Evolutionary conservation across 2,888 invertebrate genomes (phyloP).

Genomic region (Trypoxylon attenuatum): DNA sequence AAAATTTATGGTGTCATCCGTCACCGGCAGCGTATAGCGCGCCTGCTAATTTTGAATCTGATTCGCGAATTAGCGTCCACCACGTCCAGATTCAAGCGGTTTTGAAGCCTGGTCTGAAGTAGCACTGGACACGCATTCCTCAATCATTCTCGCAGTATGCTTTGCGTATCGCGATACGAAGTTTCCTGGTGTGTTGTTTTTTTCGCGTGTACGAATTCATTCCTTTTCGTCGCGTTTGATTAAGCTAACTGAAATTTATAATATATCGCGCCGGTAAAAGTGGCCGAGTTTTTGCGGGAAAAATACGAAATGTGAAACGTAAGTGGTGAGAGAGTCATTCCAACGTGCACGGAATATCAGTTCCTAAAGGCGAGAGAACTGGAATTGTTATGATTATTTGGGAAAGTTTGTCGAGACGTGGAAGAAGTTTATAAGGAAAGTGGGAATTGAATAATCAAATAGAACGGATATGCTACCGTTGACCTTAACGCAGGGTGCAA

Average conservation of each 20-base stretch:
- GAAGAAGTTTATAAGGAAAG: slow-evolving; percentile 2
- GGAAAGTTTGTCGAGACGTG: slow-evolving; percentile 1
- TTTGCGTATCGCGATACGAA: not conserved
- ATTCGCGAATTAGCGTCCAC: slow-evolving; percentile 48
- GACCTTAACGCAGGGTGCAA: slow-evolving; percentile 1
- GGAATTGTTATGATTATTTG: not conserved
- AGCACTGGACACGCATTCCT: not conserved
- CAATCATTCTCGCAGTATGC: not conserved
- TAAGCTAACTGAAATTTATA: too few species aligned
- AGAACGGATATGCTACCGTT: not conserved
- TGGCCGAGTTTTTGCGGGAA: too few species aligned
- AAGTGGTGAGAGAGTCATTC: too few species aligned
- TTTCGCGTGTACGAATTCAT: too few species aligned
- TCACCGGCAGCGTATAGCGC: slow-evolving; percentile 42
- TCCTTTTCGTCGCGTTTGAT: too few species aligned
- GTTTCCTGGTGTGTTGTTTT: not conserved
- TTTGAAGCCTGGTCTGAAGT: not conserved
- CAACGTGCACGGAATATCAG: too few species aligned
- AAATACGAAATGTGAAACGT: too few species aligned
- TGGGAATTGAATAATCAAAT: slow-evolving; percentile 14
- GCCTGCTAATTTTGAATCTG: slow-evolving; percentile 50
- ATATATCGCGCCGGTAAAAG: too few species aligned
- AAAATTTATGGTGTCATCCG: slow-evolving; percentile 60
- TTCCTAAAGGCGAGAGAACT: too few species aligned
- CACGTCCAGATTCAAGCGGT: not conserved